Evolutionary conservation across 53 echinoderm and acorn worm species (phyloP).

Genomic region (Holothuria leucospilota): DNA sequence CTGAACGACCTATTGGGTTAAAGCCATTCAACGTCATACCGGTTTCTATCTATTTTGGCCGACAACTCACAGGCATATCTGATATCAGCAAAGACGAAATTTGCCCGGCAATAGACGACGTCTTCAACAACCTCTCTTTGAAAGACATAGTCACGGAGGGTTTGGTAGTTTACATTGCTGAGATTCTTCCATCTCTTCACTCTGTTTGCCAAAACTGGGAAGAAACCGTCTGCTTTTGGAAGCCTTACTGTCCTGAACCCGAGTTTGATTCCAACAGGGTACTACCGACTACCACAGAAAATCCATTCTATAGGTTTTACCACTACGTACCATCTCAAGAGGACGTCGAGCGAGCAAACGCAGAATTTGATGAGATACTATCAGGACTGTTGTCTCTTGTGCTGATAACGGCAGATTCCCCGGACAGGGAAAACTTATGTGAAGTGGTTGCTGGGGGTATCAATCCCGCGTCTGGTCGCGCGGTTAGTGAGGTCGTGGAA

Average conservation of each 20-base stretch:
- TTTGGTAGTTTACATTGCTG: background rate
- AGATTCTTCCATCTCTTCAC: background rate
- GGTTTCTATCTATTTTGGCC: background rate
- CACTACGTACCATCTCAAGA: constrained; percentile 19
- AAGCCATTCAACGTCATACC: background rate
- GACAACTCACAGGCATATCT: background rate
- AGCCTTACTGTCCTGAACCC: constrained; percentile 30
- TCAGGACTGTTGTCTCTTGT: background rate
- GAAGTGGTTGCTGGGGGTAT: background rate
- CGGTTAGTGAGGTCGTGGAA: background rate
- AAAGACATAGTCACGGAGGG: background rate
- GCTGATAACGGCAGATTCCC: background rate
- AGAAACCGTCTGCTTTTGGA: constrained; percentile 4
- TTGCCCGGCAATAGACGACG: background rate
- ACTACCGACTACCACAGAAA: background rate
- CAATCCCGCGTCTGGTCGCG: constrained; percentile 9
- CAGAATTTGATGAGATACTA: constrained; percentile 5
- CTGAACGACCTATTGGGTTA: constrained; percentile 13
- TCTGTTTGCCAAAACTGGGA: background rate
- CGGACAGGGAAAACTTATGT: background rate
- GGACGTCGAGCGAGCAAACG: background rate
- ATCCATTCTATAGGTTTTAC: background rate
- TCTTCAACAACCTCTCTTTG: background rate
- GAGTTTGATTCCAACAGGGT: background rate
- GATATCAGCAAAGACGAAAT: constrained; percentile 28